Evolutionary conservation across 2,888 invertebrate species (phyloP).

Genomic region (Scaeva pyrastri): DNA sequence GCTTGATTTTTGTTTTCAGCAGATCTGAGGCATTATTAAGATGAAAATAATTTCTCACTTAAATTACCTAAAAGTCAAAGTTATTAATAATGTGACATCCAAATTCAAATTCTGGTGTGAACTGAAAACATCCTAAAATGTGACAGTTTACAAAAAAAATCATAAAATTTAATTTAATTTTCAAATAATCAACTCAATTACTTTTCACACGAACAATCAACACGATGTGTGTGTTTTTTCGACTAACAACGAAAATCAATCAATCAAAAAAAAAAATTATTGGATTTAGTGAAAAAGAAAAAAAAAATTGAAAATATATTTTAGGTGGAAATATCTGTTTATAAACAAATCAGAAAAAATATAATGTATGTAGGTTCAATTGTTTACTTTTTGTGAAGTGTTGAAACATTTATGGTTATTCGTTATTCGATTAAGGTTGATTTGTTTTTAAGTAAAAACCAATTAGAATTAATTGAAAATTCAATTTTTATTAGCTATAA

Average conservation of each 20-base stretch:
- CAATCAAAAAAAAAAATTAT: conserved; percentile 9
- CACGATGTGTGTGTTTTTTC: neutral
- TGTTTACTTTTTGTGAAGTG: conserved; percentile 44
- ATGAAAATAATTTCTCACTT: too few relatives aligned
- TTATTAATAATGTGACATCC: too few relatives aligned
- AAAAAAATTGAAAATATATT: conserved; percentile 2
- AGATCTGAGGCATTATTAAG: too few relatives aligned
- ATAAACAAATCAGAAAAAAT: neutral
- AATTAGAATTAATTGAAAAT: conserved; percentile 17
- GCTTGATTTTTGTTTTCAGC: too few relatives aligned
- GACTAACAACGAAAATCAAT: neutral
- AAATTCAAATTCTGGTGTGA: too few relatives aligned
- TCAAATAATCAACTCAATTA: neutral
- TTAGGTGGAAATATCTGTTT: neutral
- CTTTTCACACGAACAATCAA: neutral
- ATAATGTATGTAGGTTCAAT: neutral
- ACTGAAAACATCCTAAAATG: too few relatives aligned
- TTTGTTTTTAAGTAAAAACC: conserved; percentile 42
- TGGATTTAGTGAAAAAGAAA: neutral
- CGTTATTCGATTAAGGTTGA: conserved; percentile 33
- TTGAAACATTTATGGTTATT: conserved; percentile 56
- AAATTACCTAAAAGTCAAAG: too few relatives aligned
- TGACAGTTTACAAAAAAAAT: too few relatives aligned
- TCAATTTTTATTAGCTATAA: conserved; percentile 19
- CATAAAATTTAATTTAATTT: neutral